Evolutionary conservation across 2,888 invertebrate species (phyloP).

Genomic region (Caenorhabditis becei): DNA sequence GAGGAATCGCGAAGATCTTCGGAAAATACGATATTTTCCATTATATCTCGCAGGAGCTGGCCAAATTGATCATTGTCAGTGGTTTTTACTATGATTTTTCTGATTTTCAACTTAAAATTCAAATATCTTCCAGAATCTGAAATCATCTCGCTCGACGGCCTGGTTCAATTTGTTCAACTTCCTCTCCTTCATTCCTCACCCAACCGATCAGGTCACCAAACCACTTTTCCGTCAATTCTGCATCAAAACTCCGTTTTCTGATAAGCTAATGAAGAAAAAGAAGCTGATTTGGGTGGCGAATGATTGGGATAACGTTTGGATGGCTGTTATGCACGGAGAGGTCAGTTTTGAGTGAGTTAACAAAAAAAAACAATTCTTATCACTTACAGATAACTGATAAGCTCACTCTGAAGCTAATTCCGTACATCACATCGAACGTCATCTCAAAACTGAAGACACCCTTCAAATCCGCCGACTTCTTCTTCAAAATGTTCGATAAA

Average conservation of each 20-base stretch:
- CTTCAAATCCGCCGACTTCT: slow-evolving; percentile 72
- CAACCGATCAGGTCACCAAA: slow-evolving; percentile 48
- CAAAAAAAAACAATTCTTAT: background rate
- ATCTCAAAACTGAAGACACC: slow-evolving; percentile 65
- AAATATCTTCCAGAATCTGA: slow-evolving; percentile 37
- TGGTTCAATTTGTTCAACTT: slow-evolving; percentile 66
- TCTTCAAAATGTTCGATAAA: slow-evolving; percentile 84
- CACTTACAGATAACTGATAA: slow-evolving; percentile 30
- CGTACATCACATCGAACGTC: slow-evolving; percentile 67
- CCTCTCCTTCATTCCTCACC: slow-evolving; percentile 55
- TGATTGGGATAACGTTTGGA: slow-evolving; percentile 61
- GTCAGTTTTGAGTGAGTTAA: no score
- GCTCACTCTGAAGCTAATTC: slow-evolving; percentile 63
- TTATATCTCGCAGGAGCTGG: slow-evolving; percentile 43
- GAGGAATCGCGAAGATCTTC: slow-evolving; percentile 49
- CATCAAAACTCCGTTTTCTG: slow-evolving; percentile 36
- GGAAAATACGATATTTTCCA: slow-evolving; percentile 60
- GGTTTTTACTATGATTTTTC: background rate
- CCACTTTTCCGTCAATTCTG: slow-evolving; percentile 51
- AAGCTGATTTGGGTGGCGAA: slow-evolving; percentile 33
- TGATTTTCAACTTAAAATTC: background rate
- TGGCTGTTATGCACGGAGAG: slow-evolving; percentile 53
- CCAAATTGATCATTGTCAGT: slow-evolving; percentile 39
- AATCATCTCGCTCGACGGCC: slow-evolving; percentile 9
- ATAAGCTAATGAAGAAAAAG: slow-evolving; percentile 32